Percentiles rank a stretch among this genome's conserved stretches.
Conservation (phyloP, 1,140 invertebrate species). For the Leguminivora glycinivorella region DNA sequence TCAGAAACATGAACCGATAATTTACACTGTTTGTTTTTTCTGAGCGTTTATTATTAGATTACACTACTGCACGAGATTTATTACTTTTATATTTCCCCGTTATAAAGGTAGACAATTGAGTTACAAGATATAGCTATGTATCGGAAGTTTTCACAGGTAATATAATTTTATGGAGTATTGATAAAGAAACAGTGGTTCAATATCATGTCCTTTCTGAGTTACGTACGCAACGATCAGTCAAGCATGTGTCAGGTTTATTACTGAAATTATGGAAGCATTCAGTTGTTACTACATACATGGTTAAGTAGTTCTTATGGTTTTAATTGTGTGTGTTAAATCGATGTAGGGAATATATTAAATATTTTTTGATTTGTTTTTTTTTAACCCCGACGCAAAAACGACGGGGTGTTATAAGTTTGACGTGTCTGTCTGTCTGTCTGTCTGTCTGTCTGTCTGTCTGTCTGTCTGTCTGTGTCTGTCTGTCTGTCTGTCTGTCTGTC, state of each 20-base stretch:
- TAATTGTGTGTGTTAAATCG: too few relatives aligned
- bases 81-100: not conserved
- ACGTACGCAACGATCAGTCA: not conserved
- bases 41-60: not conserved
- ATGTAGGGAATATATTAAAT: too few relatives aligned
- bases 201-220: not conserved
- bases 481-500: too few relatives aligned
- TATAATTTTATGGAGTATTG: not conserved
- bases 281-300: too few relatives aligned
- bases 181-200: not conserved
- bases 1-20: too few relatives aligned
- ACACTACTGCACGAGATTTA: not conserved
- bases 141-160: not conserved
- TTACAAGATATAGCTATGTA: not conserved
- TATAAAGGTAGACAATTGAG: constrained; percentile 12
- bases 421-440: too few relatives aligned
- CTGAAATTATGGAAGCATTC: not conserved
- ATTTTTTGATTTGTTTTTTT: too few relatives aligned
- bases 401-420: too few relatives aligned
- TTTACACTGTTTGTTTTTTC: not conserved
- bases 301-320: too few relatives aligned
- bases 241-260: not conserved
- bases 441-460: too few relatives aligned
- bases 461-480: too few relatives aligned
- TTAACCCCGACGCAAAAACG: too few relatives aligned